A percentile compares a stretch with the other conserved stretches of the same genome.
Evolutionary conservation across 1,140 invertebrate species (phyloP).

Genomic region (Aphaenogaster ashmeadi): DNA sequence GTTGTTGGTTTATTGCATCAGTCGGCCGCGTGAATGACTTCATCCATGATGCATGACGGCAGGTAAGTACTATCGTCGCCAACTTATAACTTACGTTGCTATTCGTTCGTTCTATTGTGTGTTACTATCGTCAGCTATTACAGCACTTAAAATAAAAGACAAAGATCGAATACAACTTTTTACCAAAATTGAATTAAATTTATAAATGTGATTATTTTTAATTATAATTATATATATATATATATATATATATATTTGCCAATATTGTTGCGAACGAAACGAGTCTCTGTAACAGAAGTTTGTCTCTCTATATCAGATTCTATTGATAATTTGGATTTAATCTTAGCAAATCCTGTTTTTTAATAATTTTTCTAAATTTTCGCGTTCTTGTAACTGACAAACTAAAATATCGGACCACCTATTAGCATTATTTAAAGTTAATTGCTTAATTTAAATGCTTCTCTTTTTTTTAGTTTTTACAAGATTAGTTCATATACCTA

Average conservation of each 20-base stretch:
- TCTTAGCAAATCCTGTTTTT: not conserved
- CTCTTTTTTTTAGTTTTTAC: too few relatives aligned
- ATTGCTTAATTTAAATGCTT: not conserved
- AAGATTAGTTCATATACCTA: too few relatives aligned
- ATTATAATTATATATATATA: not conserved
- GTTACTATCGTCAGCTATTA: not conserved
- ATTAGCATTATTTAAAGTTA: not conserved
- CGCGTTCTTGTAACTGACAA: not conserved
- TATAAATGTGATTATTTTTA: not conserved
- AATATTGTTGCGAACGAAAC: not conserved
- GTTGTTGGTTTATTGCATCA: constrained; percentile 75
- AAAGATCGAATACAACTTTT: not conserved
- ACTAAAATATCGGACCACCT: not conserved
- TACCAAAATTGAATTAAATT: not conserved
- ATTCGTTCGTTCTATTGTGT: not conserved
- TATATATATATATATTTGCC: not conserved
- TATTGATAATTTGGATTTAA: not conserved
- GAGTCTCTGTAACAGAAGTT: not conserved
- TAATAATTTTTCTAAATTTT: not conserved
- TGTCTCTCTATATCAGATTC: not conserved
- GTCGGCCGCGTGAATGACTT: constrained; percentile 75
- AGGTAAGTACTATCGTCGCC: constrained; percentile 17
- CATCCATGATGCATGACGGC: constrained; percentile 70
- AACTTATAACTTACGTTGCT: not conserved
- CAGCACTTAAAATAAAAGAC: not conserved